A percentile compares a stretch with the other conserved stretches of the same genome.
These are phyloP conservation scores for Apostichopus leukothele DNA, from an alignment of 53 echinoderm and acorn worm genomes.

Conservation along the genomic window DNA sequence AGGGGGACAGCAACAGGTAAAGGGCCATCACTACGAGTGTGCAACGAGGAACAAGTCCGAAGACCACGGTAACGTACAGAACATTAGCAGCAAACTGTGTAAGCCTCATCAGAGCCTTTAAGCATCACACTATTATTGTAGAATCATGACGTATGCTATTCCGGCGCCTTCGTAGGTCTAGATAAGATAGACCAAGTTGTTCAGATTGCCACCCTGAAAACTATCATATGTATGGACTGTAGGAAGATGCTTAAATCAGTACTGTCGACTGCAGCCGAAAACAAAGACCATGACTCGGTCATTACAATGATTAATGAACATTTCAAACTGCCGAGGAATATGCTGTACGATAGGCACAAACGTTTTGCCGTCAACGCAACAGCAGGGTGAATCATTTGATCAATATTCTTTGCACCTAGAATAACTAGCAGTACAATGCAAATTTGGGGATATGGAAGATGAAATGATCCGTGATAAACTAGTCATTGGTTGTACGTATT, in stretches of 20 bases:
- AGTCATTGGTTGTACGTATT: not conserved
- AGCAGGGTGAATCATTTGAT: slow-evolving; percentile 22
- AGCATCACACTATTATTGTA: not conserved
- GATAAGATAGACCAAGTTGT: slow-evolving; percentile 29
- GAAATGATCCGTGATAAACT: slow-evolving; percentile 11
- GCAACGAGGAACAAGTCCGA: not conserved
- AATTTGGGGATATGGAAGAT: slow-evolving; percentile 15
- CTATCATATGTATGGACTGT: slow-evolving; percentile 4
- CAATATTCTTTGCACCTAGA: slow-evolving; percentile 8
- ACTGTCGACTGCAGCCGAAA: slow-evolving; percentile 22
- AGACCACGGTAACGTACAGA: slow-evolving; percentile 18
- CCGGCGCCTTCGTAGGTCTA: slow-evolving; percentile 27
- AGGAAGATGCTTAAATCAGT: not conserved
- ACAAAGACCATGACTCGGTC: slow-evolving; percentile 33
- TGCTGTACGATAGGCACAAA: slow-evolving; percentile 8
- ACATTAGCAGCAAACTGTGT: slow-evolving; percentile 16
- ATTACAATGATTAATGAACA: slow-evolving; percentile 26
- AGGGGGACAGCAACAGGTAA: not conserved
- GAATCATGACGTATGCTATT: slow-evolving; percentile 16
- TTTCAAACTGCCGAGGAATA: slow-evolving; percentile 12
- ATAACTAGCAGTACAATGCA: slow-evolving; percentile 26
- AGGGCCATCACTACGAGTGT: not conserved
- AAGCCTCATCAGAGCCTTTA: not conserved
- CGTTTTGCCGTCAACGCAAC: not conserved
- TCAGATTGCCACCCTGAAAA: slow-evolving; percentile 42